These are phyloP conservation scores for Danaus chrysippus DNA, from an alignment of 2,888 invertebrate species.

Conservation along the genomic window DNA sequence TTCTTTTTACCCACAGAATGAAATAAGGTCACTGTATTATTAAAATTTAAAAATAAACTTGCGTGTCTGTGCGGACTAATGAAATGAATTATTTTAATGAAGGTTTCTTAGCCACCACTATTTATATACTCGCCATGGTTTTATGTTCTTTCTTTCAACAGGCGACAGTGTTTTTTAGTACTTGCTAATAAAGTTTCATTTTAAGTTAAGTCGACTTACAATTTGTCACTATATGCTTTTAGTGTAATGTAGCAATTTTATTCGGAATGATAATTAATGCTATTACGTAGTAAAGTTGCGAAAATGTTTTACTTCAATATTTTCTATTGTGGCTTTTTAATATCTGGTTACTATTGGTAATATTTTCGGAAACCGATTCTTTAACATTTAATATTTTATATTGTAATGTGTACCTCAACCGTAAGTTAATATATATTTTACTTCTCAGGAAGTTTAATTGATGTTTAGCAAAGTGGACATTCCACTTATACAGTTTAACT, in stretches of 20 bases:
- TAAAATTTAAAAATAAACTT: conserved; percentile 58
- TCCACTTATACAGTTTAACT: too few relatives aligned
- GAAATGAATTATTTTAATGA: conserved; percentile 70
- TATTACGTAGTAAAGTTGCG: conserved; percentile 46
- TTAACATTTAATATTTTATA: too few relatives aligned
- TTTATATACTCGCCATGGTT: conserved; percentile 29
- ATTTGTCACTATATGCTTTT: conserved; percentile 24
- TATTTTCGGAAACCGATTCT: too few relatives aligned
- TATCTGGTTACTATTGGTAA: not conserved
- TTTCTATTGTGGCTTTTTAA: conserved; percentile 16
- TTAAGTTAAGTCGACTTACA: not conserved
- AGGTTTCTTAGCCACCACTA: conserved; percentile 37
- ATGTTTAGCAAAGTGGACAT: too few relatives aligned
- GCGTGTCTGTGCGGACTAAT: conserved; percentile 61
- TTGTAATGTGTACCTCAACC: too few relatives aligned
- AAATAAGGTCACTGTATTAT: too few relatives aligned
- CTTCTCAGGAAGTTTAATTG: too few relatives aligned
- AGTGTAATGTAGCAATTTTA: conserved; percentile 29
- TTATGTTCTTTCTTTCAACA: conserved; percentile 14
- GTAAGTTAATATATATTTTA: too few relatives aligned
- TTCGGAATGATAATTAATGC: conserved; percentile 40
- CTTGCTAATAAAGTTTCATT: conserved; percentile 8
- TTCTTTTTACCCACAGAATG: conserved; percentile 28
- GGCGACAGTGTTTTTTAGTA: conserved; percentile 10
- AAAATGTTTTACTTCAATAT: conserved; percentile 20